Evolutionary conservation across 2,113 vertebrate species (phyloP), one percentile per base, ranked within the genome.

Genomic region (Barbus barbus): DNA sequence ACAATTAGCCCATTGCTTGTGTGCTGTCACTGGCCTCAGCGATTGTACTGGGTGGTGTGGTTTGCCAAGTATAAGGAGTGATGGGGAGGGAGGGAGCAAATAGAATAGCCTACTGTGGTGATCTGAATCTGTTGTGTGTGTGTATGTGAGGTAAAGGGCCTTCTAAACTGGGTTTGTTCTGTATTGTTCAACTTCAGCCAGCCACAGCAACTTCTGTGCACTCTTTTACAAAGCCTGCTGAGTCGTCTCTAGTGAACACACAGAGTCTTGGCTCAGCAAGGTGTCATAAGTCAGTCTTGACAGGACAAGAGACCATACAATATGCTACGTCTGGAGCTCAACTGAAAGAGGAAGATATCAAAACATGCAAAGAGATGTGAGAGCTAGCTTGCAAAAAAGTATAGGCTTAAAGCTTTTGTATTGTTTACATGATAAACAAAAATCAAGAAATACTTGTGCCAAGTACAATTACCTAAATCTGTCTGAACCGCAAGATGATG

Each of bases 391-490:
- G 22, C 20, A 71, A 71, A 22, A 72, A 44, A 20, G 4, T 41
- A 41, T 24, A 41, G 22, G 31, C 1, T 22, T 12, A 36, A 22
- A 44, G 0, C 2, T 24, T 56, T 77, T 22, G 22, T 26, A 41
- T 60, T 24, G 8, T 31, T n/a, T 58, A 26, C 5, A 16, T 36
- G 31, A 46, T 41, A 63, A 72, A 26, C 24, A 16, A 67, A 51
- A 44, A 60, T 2, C 13, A 24, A 76, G 72, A 86, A 86, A 74
- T 24, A 44, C 60, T 12, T 41, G 3, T 60, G 36, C n/a, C 60
- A 60, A 63, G 28, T 81, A 53, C 65, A 44, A 31, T 86, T 86
- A 81, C 86, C 87, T 73, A 83, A 89, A 86, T 93, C 83, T 89
- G 86, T 89, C 85, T 81, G 48, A 71, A 58, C 51, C 69, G 9